Evolutionary conservation across 1,140 invertebrate genomes (phyloP).

Genomic region (Colletes gigas): DNA sequence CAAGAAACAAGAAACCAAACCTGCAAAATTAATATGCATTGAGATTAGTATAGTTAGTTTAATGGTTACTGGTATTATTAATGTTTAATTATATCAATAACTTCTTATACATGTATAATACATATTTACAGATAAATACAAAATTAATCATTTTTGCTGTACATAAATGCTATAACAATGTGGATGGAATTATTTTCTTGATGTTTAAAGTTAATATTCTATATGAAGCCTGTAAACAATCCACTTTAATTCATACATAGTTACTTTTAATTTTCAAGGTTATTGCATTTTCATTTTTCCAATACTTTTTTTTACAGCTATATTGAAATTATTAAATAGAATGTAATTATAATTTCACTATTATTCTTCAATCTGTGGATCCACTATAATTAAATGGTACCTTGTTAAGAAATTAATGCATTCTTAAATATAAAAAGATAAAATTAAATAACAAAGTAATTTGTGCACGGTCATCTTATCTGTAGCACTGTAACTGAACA

Average conservation of each 20-base stretch:
- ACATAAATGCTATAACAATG: slow-evolving; percentile 47
- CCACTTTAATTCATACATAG: slow-evolving; percentile 1
- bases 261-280: neutral
- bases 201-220: slow-evolving; percentile 21
- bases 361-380: neutral
- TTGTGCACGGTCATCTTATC: slow-evolving; percentile 20
- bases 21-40: slow-evolving; percentile 28
- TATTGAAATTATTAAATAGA: slow-evolving; percentile 31
- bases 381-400: neutral
- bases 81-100: slow-evolving; percentile 34
- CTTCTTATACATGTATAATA: slow-evolving; percentile 45
- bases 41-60: slow-evolving; percentile 21
- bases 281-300: neutral
- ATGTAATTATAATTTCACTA: slow-evolving; percentile 10
- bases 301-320: neutral
- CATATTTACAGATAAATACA: slow-evolving; percentile 59
- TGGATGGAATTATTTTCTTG: slow-evolving; percentile 42
- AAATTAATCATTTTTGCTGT: slow-evolving; percentile 43
- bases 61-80: slow-evolving; percentile 40
- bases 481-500: slow-evolving; percentile 21
- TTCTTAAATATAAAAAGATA: slow-evolving; percentile 1
- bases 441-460: slow-evolving; percentile 31
- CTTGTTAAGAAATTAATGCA: neutral
- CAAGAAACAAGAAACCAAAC: slow-evolving; percentile 26
- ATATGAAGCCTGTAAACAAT: slow-evolving; percentile 25